Evolutionary conservation across 2,113 vertebrate species (phyloP), one percentile per base, ranked within the genome.

Genomic region (Hyaena hyaena): DNA sequence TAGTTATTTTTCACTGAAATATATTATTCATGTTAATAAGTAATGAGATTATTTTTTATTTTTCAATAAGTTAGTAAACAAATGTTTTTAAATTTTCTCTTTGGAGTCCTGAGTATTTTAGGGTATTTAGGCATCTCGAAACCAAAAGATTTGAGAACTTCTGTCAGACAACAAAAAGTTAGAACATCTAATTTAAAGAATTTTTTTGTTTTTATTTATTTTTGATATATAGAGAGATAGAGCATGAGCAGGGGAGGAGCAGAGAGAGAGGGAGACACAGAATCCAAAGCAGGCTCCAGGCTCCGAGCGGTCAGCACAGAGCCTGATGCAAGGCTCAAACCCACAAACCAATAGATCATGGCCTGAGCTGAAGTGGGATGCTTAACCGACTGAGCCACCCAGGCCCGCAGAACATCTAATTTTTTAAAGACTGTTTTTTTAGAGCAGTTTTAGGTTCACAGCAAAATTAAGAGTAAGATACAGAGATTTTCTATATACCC

Each of bases 1-100:
- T 19, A 87, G 31, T 74, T 83, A 43, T 48, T 93, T 97, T 90
- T 94, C 50, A 84, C 48, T 87, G 73, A 94, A 79, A 66, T 73
- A 31, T n/a, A 61, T 77, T n/a, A 43, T 74, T 95, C 77, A 77
- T 63, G 26, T 83, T 96, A 93, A 45, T 8, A 68, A 84, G 61
- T 39, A 90, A 35, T 80, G 14, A 17, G 14, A 19, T 91, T 65
- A 45, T 66, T 35, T 33, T 43, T 95, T 77, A 77, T 82, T 95
- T 95, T 94, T 48, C 35, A 90, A 68, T 83, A 92, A 86, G 63
- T 89, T 80, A 73, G 10, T 93, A 90, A 84, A 76, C 24, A 74
- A 77, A 84, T 83, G 65, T 55, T 88, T 65, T 10, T 10, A 39
- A 80, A 53, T 53, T 55, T 63, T 58, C 17, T 92, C 45, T 90